A percentile compares a stretch with the other conserved stretches of the same genome.
phyloP scores from a whole-genome alignment of 1,140 invertebrate genomes.

The Drosophila obscura region DNA sequence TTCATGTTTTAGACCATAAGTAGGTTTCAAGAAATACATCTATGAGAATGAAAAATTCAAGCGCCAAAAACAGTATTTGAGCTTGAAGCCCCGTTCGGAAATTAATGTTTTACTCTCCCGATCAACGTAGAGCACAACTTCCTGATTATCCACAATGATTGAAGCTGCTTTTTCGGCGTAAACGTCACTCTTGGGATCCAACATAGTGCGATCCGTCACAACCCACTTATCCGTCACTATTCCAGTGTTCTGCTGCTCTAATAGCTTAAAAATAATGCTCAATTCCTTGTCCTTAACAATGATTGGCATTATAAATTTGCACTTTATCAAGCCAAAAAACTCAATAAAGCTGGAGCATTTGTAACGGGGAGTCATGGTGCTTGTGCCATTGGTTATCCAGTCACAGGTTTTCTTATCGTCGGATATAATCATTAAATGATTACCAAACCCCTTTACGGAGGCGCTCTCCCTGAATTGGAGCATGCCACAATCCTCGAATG shows the following conservation, averaged over 20 bases:
- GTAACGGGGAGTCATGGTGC: slow-evolving; percentile 7
- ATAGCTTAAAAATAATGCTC: slow-evolving; percentile 25
- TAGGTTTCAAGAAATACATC: too few species aligned
- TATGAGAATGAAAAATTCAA: slow-evolving; percentile 20
- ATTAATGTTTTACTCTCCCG: slow-evolving; percentile 25
- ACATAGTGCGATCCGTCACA: not conserved
- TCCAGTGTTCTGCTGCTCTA: slow-evolving; percentile 40
- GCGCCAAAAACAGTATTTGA: slow-evolving; percentile 48
- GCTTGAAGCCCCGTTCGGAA: slow-evolving; percentile 9
- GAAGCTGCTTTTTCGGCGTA: slow-evolving; percentile 19
- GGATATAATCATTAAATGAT: slow-evolving; percentile 6
- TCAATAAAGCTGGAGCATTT: slow-evolving; percentile 27
- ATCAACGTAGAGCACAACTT: slow-evolving; percentile 34
- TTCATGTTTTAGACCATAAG: too few species aligned
- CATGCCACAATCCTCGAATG: too few species aligned
- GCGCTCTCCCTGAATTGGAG: too few species aligned
- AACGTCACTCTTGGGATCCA: not conserved
- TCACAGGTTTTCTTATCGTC: slow-evolving; percentile 42
- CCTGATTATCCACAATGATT: slow-evolving; percentile 25
- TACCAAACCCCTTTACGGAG: too few species aligned
- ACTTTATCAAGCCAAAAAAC: slow-evolving; percentile 24
- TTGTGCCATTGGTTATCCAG: slow-evolving; percentile 32
- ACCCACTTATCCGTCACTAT: slow-evolving; percentile 40
- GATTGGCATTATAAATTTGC: slow-evolving; percentile 32
- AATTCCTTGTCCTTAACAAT: slow-evolving; percentile 26